phyloP scores from a whole-genome alignment of 2,113 vertebrate genomes.

The Brienomyrus brachyistius region DNA sequence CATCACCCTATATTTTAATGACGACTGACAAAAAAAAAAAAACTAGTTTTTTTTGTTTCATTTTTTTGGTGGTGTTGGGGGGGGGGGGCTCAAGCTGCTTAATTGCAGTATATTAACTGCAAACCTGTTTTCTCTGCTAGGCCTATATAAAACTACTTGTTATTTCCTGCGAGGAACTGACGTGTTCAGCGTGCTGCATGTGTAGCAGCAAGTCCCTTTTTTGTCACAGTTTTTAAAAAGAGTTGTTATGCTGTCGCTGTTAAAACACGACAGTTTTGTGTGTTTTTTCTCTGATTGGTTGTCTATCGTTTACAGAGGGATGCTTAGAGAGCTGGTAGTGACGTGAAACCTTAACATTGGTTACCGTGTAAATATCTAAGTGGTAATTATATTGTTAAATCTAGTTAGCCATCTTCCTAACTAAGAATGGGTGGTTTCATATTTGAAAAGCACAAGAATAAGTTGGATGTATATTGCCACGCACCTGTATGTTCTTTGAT shows the following conservation, averaged over 20 bases:
- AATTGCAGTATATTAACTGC: not conserved
- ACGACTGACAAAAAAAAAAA: not conserved
- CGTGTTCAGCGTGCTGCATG: not conserved
- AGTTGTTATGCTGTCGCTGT: not conserved
- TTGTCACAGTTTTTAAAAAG: not conserved
- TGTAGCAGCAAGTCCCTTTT: not conserved
- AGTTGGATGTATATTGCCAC: not conserved
- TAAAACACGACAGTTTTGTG: not conserved
- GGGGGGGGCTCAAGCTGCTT: not conserved
- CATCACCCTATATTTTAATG: slow-evolving; percentile 3
- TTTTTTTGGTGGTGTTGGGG: not conserved
- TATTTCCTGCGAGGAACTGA: not conserved
- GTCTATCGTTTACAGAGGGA: not conserved
- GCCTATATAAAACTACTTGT: not conserved
- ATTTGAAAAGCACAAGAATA: slow-evolving; percentile 16
- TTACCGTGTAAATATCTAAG: not conserved
- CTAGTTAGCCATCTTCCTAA: not conserved
- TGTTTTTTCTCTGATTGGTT: not conserved
- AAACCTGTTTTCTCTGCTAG: not conserved
- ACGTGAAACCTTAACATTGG: not conserved
- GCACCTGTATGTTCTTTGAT: not conserved
- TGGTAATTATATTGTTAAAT: not conserved
- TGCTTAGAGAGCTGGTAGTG: not conserved
- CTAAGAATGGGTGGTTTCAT: not conserved
- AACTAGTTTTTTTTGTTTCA: not conserved